Evolutionary conservation across 2,797 vertebrate species (phyloP).

Genomic region (Hapalemur alaotrensis): DNA sequence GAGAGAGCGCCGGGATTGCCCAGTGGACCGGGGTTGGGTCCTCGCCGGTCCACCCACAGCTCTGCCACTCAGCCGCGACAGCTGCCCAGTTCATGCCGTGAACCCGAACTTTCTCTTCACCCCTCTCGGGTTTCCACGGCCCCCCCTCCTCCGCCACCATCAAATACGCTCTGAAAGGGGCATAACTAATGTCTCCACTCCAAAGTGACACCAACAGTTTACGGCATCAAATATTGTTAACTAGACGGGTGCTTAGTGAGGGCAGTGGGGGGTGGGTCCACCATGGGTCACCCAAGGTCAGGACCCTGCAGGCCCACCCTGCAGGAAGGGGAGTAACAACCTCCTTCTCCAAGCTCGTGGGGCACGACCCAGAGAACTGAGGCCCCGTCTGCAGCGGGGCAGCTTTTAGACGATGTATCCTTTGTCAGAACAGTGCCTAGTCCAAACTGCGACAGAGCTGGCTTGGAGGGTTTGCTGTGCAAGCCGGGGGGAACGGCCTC

Average conservation of each 20-base stretch:
- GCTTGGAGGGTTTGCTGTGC: not conserved
- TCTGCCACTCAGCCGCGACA: rapidly evolving
- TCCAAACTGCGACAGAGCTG: not conserved
- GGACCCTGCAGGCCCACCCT: not conserved
- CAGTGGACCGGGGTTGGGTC: not conserved
- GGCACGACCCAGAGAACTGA: not conserved
- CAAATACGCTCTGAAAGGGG: not conserved
- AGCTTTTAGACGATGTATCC: not conserved
- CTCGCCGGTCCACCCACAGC: not conserved
- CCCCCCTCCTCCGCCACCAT: not conserved
- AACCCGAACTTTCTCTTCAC: not conserved
- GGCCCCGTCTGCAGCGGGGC: too few relatives aligned
- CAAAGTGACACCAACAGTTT: not conserved
- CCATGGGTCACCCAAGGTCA: rapidly evolving
- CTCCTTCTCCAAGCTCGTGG: not conserved
- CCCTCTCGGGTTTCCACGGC: not conserved
- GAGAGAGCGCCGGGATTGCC: not conserved
- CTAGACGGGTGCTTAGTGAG: not conserved
- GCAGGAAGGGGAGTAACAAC: not conserved
- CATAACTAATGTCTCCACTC: rapidly evolving
- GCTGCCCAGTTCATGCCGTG: rapidly evolving
- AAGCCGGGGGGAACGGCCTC: rapidly evolving
- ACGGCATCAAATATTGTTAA: not conserved
- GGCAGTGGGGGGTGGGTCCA: too few relatives aligned
- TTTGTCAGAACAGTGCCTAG: too few relatives aligned